Evolutionary conservation across 2,888 invertebrate genomes (phyloP).

Genomic region (Zaprionus lineosus): DNA sequence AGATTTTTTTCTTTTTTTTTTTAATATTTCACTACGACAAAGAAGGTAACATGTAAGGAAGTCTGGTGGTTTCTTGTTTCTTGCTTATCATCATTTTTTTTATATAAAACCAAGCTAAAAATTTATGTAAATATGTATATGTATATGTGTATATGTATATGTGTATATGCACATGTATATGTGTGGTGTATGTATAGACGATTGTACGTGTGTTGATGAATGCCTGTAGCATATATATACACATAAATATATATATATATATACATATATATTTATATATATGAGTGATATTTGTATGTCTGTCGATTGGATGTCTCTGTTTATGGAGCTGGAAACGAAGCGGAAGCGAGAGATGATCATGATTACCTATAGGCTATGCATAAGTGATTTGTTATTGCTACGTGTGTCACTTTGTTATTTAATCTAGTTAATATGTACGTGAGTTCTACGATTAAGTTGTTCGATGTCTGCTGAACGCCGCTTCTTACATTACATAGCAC

Average conservation of each 20-base stretch:
- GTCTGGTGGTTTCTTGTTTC: conserved; percentile 75
- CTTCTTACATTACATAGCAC: conserved; percentile 52
- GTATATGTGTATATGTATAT: conserved; percentile 25
- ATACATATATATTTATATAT: conserved; percentile 20
- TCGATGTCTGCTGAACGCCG: conserved; percentile 62
- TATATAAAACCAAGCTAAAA: conserved; percentile 47
- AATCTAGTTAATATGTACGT: conserved; percentile 18
- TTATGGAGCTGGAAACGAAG: conserved; percentile 50
- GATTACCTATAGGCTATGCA: conserved; percentile 38
- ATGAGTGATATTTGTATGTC: too few relatives aligned
- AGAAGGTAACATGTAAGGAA: conserved; percentile 75
- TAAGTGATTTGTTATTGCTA: conserved; percentile 27
- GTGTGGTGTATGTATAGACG: too few relatives aligned
- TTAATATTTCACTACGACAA: conserved; percentile 37
- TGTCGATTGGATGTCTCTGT: too few relatives aligned
- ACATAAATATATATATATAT: conserved; percentile 26
- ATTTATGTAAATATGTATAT: conserved; percentile 28
- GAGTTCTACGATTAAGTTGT: conserved; percentile 40
- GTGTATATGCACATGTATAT: conserved; percentile 9
- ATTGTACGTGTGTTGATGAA: too few relatives aligned
- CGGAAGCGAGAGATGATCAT: conserved; percentile 64
- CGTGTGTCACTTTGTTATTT: conserved; percentile 16
- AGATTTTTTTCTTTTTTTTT: background rate
- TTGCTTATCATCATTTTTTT: conserved; percentile 34
- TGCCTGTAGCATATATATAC: conserved; percentile 20